Conservation (phyloP, 2,113 vertebrate genomes). For the Odocoileus hemionus region DNA sequence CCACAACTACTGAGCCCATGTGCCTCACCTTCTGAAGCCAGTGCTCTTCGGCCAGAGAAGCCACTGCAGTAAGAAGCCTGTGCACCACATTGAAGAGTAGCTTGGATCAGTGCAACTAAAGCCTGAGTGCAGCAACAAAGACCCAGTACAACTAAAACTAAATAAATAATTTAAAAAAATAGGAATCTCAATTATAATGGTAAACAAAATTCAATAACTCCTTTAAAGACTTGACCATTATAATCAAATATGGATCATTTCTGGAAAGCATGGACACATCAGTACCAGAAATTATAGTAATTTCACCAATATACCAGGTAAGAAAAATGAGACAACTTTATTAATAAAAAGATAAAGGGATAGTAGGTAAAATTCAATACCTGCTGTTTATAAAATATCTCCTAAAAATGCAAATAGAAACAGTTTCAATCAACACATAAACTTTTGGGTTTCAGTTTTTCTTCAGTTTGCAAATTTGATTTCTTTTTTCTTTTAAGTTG, state of each 20-base stretch:
- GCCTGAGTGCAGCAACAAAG: neutral
- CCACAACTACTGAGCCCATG: neutral
- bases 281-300: neutral
- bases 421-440: neutral
- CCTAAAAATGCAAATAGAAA: neutral
- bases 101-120: neutral
- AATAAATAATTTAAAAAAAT: neutral
- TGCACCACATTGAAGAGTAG: neutral
- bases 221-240: neutral
- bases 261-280: neutral
- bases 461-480: neutral
- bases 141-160: neutral
- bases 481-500: neutral
- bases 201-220: constrained; percentile 4
- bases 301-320: neutral
- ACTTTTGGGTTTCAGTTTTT: neutral
- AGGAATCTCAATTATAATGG: neutral
- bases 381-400: neutral
- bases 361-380: neutral
- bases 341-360: neutral
- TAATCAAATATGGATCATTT: neutral
- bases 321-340: constrained; percentile 3
- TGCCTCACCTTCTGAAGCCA: neutral
- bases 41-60: neutral
- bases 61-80: neutral